Evolutionary conservation across 2,113 vertebrate genomes (phyloP).

Genomic region (Guaruba guarouba): DNA sequence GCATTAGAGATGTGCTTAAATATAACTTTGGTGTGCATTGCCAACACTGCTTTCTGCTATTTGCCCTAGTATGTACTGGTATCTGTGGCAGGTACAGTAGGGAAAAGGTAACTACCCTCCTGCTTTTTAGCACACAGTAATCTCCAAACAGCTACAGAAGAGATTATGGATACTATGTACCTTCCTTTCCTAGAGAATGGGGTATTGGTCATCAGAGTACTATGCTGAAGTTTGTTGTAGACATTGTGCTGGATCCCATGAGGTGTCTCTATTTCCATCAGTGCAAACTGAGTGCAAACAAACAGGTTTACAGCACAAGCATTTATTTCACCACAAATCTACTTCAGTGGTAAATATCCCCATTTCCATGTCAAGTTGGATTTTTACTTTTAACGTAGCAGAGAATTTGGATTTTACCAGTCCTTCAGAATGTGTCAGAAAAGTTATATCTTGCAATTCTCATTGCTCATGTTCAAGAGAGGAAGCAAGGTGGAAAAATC

Average conservation of each 20-base stretch:
- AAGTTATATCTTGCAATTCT: neutral
- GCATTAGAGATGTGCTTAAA: neutral
- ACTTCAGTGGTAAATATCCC: neutral
- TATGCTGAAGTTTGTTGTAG: neutral
- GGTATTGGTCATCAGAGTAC: neutral
- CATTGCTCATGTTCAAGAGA: neutral
- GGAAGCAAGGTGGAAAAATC: neutral
- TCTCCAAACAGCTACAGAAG: neutral
- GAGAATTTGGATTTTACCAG: neutral
- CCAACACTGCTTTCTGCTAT: neutral
- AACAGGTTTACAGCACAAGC: neutral
- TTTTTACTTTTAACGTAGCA: neutral
- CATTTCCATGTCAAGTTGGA: neutral
- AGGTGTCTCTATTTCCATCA: neutral
- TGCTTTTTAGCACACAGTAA: neutral
- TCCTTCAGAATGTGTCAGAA: neutral
- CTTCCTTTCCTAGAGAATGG: neutral
- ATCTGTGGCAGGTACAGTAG: neutral
- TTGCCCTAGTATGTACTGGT: neutral
- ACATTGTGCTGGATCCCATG: neutral
- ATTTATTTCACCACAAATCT: neutral
- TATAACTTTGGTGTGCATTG: neutral
- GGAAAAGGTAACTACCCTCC: neutral
- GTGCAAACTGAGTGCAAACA: neutral
- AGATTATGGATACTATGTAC: neutral